Conservation (phyloP, 2,888 invertebrate genomes). For the Apamea anceps region DNA sequence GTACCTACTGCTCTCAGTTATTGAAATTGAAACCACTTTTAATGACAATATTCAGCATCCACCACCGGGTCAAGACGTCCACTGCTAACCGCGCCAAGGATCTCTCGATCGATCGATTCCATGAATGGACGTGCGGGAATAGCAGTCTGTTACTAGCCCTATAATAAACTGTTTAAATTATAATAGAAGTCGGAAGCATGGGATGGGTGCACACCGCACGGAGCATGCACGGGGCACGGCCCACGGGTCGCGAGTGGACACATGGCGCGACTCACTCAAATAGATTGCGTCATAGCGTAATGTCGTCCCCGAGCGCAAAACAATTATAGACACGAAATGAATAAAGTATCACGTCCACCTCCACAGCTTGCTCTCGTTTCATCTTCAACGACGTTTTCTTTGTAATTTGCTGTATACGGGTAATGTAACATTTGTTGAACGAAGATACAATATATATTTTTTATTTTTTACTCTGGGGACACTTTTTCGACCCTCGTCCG, state of each 20-base stretch:
- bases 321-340: conserved; percentile 87
- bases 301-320: conserved; percentile 82
- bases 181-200: conserved; percentile 30
- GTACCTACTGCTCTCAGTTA: not conserved
- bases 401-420: conserved; percentile 85
- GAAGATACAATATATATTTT: conserved; percentile 89
- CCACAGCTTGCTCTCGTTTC: conserved; percentile 76
- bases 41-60: not conserved
- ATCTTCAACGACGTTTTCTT: conserved; percentile 79
- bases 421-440: conserved; percentile 84
- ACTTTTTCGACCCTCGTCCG: conserved; percentile 91
- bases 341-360: conserved; percentile 83
- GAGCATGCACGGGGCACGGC: not conserved
- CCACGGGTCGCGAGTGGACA: conserved; percentile 62
- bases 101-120: not conserved
- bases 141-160: conserved; percentile 1
- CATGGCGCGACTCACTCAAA: conserved; percentile 86
- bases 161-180: conserved; percentile 37
- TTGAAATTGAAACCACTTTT: not conserved
- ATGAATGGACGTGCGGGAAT: not conserved
- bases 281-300: conserved; percentile 87
- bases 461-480: conserved; percentile 90
- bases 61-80: not conserved
- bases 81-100: not conserved
- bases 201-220: conserved; percentile 29